These are phyloP conservation scores for Apodemia zela DNA, from an alignment of 2,888 invertebrate genomes.

Conservation along the genomic window DNA sequence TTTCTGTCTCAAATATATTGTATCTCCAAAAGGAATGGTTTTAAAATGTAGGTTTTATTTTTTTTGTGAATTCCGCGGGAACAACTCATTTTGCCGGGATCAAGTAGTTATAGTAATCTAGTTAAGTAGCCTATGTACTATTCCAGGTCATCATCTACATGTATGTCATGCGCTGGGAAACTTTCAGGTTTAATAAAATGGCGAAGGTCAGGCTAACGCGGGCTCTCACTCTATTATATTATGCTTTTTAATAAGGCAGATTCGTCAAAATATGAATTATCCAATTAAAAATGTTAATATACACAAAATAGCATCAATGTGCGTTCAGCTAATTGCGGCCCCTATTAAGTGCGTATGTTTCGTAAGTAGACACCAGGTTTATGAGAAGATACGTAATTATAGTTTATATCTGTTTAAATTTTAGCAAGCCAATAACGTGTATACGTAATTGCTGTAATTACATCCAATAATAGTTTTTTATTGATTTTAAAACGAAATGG, in stretches of 20 bases:
- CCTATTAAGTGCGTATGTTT: conserved; percentile 17
- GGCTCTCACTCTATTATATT: too few species aligned
- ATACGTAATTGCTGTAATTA: neutral
- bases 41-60: too few species aligned
- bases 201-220: too few species aligned
- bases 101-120: too few species aligned
- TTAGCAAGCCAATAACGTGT: neutral
- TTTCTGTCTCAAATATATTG: too few species aligned
- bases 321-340: conserved; percentile 18
- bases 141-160: too few species aligned
- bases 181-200: too few species aligned
- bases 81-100: too few species aligned
- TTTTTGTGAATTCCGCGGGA: too few species aligned
- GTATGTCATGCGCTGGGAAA: too few species aligned
- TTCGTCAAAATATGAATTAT: conserved; percentile 8
- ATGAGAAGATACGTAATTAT: conserved; percentile 13
- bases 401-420: conserved; percentile 4
- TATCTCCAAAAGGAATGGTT: too few species aligned
- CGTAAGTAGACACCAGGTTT: conserved; percentile 14
- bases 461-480: neutral
- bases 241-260: neutral
- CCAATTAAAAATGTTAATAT: conserved; percentile 20
- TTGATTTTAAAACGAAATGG: neutral
- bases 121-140: too few species aligned
- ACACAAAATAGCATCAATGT: conserved; percentile 22